Evolutionary conservation across 2,797 vertebrate species (phyloP).

Genomic region (Potorous gilbertii): DNA sequence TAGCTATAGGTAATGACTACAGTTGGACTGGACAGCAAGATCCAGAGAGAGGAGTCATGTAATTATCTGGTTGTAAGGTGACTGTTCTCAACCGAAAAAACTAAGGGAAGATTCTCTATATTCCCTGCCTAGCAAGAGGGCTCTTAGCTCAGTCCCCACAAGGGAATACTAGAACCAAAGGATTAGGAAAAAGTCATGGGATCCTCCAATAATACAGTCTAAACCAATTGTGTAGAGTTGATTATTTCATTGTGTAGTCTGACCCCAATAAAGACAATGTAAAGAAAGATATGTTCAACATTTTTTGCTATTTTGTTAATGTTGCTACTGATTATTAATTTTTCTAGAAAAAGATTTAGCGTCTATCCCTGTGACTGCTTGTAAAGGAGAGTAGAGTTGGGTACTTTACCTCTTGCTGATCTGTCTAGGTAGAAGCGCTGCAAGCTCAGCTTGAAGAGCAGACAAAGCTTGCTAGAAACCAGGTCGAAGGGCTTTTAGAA

Average conservation of each 20-base stretch:
- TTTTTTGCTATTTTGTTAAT: slow-evolving; percentile 16
- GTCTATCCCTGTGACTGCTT: neutral
- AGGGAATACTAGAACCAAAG: neutral
- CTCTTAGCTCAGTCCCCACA: slow-evolving; percentile 10
- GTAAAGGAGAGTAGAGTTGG: neutral
- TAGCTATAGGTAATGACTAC: slow-evolving; percentile 22
- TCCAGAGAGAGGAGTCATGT: slow-evolving; percentile 26
- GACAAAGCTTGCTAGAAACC: slow-evolving; percentile 92
- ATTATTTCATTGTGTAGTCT: neutral
- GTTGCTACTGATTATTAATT: neutral
- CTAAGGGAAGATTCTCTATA: neutral
- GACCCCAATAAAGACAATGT: neutral
- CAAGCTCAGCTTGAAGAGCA: slow-evolving; percentile 97
- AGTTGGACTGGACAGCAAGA: slow-evolving; percentile 5
- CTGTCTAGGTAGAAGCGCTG: slow-evolving; percentile 92
- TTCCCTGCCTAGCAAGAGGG: neutral
- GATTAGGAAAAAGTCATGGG: neutral
- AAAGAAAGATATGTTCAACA: neutral
- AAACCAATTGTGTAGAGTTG: neutral
- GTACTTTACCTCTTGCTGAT: neutral
- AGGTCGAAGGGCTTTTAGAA: slow-evolving; percentile 91
- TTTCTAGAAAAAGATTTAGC: slow-evolving; percentile 16
- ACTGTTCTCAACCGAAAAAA: slow-evolving; percentile 32
- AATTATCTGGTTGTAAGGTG: neutral
- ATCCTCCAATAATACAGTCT: neutral